Percentiles rank a stretch among this genome's conserved stretches.
Conservation (phyloP, 1,140 invertebrate genomes). For the Zaprionus africanus region DNA sequence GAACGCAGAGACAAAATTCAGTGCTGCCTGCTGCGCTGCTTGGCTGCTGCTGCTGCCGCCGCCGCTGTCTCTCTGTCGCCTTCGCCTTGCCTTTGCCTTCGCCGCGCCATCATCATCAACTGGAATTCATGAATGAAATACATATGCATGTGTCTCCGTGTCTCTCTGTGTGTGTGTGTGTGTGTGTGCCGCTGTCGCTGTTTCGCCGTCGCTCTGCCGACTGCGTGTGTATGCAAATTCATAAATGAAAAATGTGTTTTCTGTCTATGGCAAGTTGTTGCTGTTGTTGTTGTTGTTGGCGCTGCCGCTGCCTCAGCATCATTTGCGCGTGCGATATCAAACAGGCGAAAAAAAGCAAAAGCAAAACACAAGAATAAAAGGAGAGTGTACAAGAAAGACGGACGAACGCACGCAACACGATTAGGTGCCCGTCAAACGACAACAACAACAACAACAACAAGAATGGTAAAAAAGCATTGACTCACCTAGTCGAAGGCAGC, state of each 20-base stretch:
- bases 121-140: slow-evolving; percentile 81
- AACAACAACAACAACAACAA: slow-evolving; percentile 13
- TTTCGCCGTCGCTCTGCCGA: slow-evolving; percentile 23
- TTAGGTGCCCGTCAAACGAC: slow-evolving; percentile 23
- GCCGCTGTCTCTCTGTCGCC: slow-evolving; percentile 23
- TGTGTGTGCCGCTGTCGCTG: not conserved
- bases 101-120: slow-evolving; percentile 42
- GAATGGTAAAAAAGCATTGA: slow-evolving; percentile 56
- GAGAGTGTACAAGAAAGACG: slow-evolving; percentile 4
- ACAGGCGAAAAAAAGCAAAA: slow-evolving; percentile 21
- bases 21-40: slow-evolving; percentile 32
- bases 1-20: slow-evolving; percentile 44
- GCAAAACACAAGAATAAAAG: slow-evolving; percentile 14
- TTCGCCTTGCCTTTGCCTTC: slow-evolving; percentile 33
- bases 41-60: slow-evolving; percentile 17
- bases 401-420: slow-evolving; percentile 30
- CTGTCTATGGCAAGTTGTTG: slow-evolving; percentile 43
- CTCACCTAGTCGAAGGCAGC: slow-evolving; percentile 59
- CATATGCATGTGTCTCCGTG: slow-evolving; percentile 57
- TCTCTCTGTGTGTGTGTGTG: slow-evolving; percentile 21
- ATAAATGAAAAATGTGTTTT: slow-evolving; percentile 66
- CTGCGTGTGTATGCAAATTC: slow-evolving; percentile 79
- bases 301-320: slow-evolving; percentile 40
- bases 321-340: slow-evolving; percentile 55
- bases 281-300: slow-evolving; percentile 37